These are phyloP conservation scores for Heliconius congener DNA, from an alignment of 1,140 invertebrate genomes.

Conservation along the genomic window DNA sequence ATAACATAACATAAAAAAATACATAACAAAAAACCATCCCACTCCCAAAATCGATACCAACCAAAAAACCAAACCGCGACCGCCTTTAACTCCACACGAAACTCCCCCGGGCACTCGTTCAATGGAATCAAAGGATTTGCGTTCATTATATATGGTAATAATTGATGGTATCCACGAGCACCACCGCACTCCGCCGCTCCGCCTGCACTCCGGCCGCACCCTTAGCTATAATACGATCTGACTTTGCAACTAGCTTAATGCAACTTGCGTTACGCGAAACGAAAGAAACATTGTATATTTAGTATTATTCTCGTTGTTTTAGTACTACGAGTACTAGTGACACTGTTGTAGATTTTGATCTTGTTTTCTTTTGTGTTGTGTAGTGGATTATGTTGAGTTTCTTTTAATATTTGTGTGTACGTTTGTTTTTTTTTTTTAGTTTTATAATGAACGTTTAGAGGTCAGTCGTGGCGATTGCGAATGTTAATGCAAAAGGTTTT, in stretches of 20 bases:
- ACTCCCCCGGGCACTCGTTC: slow-evolving; percentile 68
- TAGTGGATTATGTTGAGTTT: not conserved
- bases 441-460: not conserved
- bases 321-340: not conserved
- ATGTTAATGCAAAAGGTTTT: too few species aligned
- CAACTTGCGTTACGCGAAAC: slow-evolving; percentile 17
- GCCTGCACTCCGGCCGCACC: slow-evolving; percentile 20
- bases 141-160: slow-evolving; percentile 76
- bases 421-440: not conserved
- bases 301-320: not conserved
- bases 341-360: not conserved
- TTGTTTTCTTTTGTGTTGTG: not conserved
- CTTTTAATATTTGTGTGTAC: not conserved
- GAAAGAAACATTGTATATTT: slow-evolving; percentile 7
- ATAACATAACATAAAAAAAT: not conserved
- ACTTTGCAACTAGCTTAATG: slow-evolving; percentile 24
- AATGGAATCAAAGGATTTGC: slow-evolving; percentile 80
- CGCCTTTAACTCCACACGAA: slow-evolving; percentile 42
- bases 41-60: not conserved
- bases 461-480: too few species aligned
- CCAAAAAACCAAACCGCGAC: slow-evolving; percentile 29
- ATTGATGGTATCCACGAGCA: slow-evolving; percentile 59
- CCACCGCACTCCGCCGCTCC: slow-evolving; percentile 33
- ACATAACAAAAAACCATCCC: not conserved
- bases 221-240: slow-evolving; percentile 24